Conservation (phyloP, 2,797 vertebrate species). For the Arnoldichthys spilopterus region DNA sequence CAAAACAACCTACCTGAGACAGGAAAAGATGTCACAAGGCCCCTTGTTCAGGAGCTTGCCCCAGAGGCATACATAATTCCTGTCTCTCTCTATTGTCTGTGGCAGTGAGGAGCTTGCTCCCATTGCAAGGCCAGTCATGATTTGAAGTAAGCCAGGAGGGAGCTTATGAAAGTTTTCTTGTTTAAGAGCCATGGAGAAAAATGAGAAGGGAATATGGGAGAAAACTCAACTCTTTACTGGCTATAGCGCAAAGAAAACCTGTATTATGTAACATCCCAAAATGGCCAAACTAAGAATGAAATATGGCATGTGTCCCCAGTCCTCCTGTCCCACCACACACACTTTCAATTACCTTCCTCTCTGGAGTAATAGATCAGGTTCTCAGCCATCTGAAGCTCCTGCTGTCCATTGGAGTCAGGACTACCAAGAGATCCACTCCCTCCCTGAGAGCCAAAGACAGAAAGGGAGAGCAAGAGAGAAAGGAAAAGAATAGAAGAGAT, state of each 20-base stretch:
- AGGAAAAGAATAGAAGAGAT: constrained; percentile 14
- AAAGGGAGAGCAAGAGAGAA: constrained; percentile 21
- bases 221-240: neutral
- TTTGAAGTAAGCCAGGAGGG: neutral
- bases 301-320: neutral
- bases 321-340: too few relatives aligned
- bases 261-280: constrained; percentile 13
- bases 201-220: neutral
- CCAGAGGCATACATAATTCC: neutral
- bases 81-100: constrained; percentile 11
- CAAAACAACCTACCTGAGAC: constrained; percentile 13
- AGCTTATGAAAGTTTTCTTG: neutral
- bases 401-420: constrained; percentile 59
- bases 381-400: constrained; percentile 89
- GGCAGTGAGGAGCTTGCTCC: neutral
- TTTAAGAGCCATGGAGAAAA: constrained; percentile 1
- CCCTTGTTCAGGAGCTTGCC: constrained; percentile 22
- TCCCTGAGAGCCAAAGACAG: constrained; percentile 52
- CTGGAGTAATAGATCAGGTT: constrained; percentile 93
- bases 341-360: constrained; percentile 93
- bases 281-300: neutral
- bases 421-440: constrained; percentile 55
- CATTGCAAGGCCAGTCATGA: neutral
- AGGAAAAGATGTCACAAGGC: constrained; percentile 45
- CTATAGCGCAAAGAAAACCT: neutral